These are phyloP conservation scores for Furnarius figulus DNA, from an alignment of 2,113 vertebrate genomes.

Conservation along the genomic window DNA sequence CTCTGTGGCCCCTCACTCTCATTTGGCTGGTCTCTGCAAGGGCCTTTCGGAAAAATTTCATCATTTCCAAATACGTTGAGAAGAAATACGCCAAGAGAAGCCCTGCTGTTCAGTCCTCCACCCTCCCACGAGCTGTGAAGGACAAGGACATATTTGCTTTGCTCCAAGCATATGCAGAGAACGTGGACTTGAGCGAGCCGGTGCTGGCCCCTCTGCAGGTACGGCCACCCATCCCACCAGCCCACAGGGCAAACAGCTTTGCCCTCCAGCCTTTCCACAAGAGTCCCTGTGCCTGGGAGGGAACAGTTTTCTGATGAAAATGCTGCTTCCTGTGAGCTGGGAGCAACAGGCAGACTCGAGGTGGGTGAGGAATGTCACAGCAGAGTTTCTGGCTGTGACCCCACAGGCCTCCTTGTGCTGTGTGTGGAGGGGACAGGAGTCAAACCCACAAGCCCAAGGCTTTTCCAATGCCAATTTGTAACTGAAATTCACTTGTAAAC, in stretches of 20 bases:
- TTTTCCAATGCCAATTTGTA: neutral
- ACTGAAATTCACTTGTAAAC: neutral
- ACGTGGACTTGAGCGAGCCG: conserved; percentile 65
- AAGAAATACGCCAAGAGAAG: conserved; percentile 67
- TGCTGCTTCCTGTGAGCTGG: neutral
- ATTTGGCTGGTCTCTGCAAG: conserved; percentile 10
- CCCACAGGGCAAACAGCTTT: neutral
- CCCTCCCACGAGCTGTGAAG: conserved; percentile 59
- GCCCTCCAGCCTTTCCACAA: neutral
- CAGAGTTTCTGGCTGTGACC: neutral
- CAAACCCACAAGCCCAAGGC: neutral
- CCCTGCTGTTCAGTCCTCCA: neutral
- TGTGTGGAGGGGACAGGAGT: neutral
- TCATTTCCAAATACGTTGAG: conserved; percentile 74
- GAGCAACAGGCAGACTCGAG: neutral
- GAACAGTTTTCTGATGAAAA: neutral
- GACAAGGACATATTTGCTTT: conserved; percentile 69
- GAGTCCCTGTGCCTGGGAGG: neutral
- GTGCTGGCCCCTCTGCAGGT: conserved; percentile 70
- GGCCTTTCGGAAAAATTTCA: conserved; percentile 71
- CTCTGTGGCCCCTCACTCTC: neutral
- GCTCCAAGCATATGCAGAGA: conserved; percentile 72
- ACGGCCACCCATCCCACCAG: neutral
- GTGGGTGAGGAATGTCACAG: neutral
- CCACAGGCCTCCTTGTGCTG: neutral